These are phyloP conservation scores for Athene noctua DNA, from an alignment of 2,113 vertebrate species.

Conservation along the genomic window DNA sequence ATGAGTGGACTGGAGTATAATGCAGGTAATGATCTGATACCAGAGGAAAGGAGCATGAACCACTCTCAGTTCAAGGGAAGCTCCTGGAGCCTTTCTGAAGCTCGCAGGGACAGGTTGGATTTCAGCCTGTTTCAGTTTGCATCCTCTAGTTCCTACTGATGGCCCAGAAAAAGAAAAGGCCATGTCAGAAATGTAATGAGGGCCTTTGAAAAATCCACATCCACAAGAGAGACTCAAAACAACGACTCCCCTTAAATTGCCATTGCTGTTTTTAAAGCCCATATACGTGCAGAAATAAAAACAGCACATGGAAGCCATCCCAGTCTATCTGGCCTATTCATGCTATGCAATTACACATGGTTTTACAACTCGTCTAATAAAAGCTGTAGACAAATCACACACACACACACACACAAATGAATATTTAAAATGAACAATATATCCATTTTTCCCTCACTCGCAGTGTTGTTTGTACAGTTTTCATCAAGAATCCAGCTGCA, in stretches of 20 bases:
- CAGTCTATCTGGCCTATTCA: not conserved
- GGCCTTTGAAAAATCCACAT: not conserved
- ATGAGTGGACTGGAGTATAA: not conserved
- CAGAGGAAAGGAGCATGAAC: not conserved
- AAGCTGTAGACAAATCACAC: not conserved
- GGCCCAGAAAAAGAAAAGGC: not conserved
- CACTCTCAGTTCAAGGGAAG: not conserved
- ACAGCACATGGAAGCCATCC: not conserved
- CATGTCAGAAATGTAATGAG: not conserved
- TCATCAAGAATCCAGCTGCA: not conserved
- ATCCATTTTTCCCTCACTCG: not conserved
- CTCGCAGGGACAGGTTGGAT: not conserved
- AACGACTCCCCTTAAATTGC: not conserved
- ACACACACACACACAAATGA: not conserved
- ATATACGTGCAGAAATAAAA: not conserved
- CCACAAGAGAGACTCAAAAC: not conserved
- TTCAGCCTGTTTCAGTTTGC: not conserved
- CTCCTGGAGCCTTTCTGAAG: not conserved
- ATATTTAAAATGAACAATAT: not conserved
- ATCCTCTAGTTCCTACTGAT: not conserved
- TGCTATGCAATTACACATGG: not conserved
- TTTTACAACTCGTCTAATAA: not conserved
- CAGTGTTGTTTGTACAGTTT: not conserved
- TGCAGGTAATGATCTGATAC: not conserved
- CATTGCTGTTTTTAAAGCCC: not conserved